Conservation (phyloP, 1,140 invertebrate genomes). For the Macrobrachium nipponense region DNA sequence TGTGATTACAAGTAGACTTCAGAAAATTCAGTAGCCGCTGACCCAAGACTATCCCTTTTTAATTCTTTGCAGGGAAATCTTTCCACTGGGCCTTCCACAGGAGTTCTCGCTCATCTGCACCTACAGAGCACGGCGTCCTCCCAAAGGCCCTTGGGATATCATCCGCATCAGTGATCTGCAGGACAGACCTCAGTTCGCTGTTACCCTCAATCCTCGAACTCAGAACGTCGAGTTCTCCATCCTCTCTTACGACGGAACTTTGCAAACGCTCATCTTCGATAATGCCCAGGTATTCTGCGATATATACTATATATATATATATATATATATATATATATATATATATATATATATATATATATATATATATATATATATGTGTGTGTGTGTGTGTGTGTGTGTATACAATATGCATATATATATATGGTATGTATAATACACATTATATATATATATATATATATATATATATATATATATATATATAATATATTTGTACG, state of each 20-base stretch:
- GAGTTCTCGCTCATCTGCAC: slow-evolving; percentile 81
- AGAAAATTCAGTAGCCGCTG: too few species aligned
- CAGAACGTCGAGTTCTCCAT: slow-evolving; percentile 76
- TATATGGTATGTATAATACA: too few species aligned
- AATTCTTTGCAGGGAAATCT: slow-evolving; percentile 73
- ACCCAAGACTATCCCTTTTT: neutral
- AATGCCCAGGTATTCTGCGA: slow-evolving; percentile 71
- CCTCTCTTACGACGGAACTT: slow-evolving; percentile 72
- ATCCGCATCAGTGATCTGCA: slow-evolving; percentile 76
- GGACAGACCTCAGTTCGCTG: slow-evolving; percentile 75
- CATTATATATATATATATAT: too few species aligned
- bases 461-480: too few species aligned
- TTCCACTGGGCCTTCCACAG: slow-evolving; percentile 77
- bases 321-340: neutral
- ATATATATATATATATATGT: too few species aligned
- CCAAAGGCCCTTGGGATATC: slow-evolving; percentile 78
- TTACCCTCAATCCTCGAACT: slow-evolving; percentile 77
- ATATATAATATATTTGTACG: too few species aligned
- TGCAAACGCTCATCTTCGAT: slow-evolving; percentile 75
- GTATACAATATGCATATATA: too few species aligned
- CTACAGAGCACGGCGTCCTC: slow-evolving; percentile 74
- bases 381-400: too few species aligned
- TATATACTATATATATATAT: neutral
- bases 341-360: neutral
- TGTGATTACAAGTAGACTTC: too few species aligned